A percentile compares a stretch with the other conserved stretches of the same genome.
Conservation (phyloP, 2,797 vertebrate genomes). For the Pangasius larnaudii region DNA sequence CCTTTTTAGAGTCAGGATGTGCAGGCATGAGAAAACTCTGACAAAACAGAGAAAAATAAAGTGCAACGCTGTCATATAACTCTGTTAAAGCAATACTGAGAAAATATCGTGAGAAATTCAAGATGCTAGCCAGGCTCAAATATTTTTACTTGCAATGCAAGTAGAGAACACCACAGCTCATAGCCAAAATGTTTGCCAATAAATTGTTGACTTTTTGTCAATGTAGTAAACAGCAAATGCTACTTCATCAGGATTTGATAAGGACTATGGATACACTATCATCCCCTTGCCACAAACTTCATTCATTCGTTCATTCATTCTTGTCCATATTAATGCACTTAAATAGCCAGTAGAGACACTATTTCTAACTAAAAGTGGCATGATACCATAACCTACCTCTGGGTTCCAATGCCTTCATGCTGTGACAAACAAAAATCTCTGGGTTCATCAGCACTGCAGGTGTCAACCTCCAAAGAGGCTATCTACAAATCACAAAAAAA, state of each 20-base stretch:
- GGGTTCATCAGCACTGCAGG: constrained; percentile 69
- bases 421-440: constrained; percentile 72
- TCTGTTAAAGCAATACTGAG: background rate
- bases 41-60: background rate
- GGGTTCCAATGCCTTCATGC: constrained; percentile 64
- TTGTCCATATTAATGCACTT: background rate
- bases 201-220: background rate
- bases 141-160: background rate
- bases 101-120: background rate
- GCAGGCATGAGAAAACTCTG: background rate
- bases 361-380: background rate
- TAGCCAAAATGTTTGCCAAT: background rate
- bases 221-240: background rate
- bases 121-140: background rate
- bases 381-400: constrained; percentile 65
- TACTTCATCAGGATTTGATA: background rate
- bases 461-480: constrained; percentile 77
- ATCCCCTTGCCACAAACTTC: background rate
- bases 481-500: constrained; percentile 65
- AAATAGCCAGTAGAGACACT: background rate
- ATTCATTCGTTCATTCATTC: background rate
- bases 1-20: background rate
- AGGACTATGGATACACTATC: background rate
- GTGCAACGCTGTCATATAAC: background rate
- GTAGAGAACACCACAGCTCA: background rate